These are phyloP conservation scores for Unio pictorum DNA, from an alignment of 2,888 invertebrate species.

Conservation along the genomic window DNA sequence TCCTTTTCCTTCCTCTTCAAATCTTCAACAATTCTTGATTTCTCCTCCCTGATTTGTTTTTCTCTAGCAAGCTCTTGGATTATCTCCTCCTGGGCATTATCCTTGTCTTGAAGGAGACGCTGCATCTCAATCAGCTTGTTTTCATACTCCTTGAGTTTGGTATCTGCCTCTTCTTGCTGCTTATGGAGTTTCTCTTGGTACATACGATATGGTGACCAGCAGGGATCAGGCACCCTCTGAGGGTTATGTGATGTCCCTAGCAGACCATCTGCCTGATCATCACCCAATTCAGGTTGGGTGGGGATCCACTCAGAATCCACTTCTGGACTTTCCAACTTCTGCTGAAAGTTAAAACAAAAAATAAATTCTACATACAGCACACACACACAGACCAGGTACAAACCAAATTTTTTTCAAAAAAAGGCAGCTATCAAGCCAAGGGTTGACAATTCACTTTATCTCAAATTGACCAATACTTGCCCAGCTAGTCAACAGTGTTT, in stretches of 20 bases:
- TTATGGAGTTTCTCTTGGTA: slow-evolving; percentile 40
- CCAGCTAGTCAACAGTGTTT: too few species aligned
- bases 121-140: slow-evolving; percentile 47
- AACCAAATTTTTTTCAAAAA: too few species aligned
- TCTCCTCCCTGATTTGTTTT: slow-evolving; percentile 43
- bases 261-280: not conserved
- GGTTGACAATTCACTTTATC: too few species aligned
- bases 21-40: slow-evolving; percentile 32
- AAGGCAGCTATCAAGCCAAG: too few species aligned
- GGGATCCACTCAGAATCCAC: slow-evolving; percentile 11
- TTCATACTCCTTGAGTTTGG: slow-evolving; percentile 46
- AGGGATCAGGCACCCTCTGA: not conserved
- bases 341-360: too few species aligned
- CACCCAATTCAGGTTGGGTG: not conserved
- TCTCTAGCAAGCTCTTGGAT: slow-evolving; percentile 48
- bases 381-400: too few species aligned
- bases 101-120: slow-evolving; percentile 37
- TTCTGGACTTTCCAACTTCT: slow-evolving; percentile 1
- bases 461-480: too few species aligned
- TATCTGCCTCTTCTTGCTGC: slow-evolving; percentile 34
- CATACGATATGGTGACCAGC: slow-evolving; percentile 32
- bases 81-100: slow-evolving; percentile 41
- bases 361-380: too few species aligned
- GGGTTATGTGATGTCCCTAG: not conserved
- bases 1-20: slow-evolving; percentile 41